phyloP scores from a whole-genome alignment of 2,888 invertebrate genomes.

The Lordiphosa fenestrarum region DNA sequence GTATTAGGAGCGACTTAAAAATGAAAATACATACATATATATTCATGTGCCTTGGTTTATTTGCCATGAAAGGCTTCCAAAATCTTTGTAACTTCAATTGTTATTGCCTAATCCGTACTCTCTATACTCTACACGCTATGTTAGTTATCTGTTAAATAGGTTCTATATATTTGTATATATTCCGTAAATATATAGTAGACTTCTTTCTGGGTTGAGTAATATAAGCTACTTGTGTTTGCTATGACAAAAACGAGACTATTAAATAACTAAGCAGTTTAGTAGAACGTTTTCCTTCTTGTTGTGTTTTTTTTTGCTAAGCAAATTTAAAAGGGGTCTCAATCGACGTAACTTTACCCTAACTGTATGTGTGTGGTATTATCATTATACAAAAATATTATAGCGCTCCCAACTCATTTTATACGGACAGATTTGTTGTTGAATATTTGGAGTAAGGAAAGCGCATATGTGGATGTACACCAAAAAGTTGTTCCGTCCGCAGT shows the following conservation, averaged over 20 bases:
- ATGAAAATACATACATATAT: conserved; percentile 25
- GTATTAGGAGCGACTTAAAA: conserved; percentile 20
- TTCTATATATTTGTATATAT: conserved; percentile 20
- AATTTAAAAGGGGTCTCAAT: conserved; percentile 15
- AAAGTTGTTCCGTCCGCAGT: conserved; percentile 6
- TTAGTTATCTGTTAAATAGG: conserved; percentile 23
- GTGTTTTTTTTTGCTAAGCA: conserved; percentile 22
- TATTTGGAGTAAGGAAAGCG: conserved; percentile 12
- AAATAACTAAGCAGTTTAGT: conserved; percentile 47
- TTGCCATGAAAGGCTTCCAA: conserved; percentile 8
- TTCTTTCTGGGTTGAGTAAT: conserved; percentile 24
- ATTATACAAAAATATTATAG: conserved; percentile 4
- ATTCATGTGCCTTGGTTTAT: not conserved
- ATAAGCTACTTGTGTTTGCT: conserved; percentile 42
- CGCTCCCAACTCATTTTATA: conserved; percentile 8
- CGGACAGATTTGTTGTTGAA: conserved; percentile 6
- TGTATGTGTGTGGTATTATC: conserved; percentile 3
- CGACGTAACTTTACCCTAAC: conserved; percentile 1
- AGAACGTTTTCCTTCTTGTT: conserved; percentile 22
- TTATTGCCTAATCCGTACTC: conserved; percentile 21
- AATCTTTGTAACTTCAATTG: conserved; percentile 27
- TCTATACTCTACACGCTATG: conserved; percentile 30
- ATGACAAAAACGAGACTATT: conserved; percentile 48
- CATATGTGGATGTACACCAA: conserved; percentile 2
- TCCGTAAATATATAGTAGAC: conserved; percentile 30